Base-by-base conservation (phyloP, 2,797 vertebrate species). In the Sebastes iracundus region DNA sequence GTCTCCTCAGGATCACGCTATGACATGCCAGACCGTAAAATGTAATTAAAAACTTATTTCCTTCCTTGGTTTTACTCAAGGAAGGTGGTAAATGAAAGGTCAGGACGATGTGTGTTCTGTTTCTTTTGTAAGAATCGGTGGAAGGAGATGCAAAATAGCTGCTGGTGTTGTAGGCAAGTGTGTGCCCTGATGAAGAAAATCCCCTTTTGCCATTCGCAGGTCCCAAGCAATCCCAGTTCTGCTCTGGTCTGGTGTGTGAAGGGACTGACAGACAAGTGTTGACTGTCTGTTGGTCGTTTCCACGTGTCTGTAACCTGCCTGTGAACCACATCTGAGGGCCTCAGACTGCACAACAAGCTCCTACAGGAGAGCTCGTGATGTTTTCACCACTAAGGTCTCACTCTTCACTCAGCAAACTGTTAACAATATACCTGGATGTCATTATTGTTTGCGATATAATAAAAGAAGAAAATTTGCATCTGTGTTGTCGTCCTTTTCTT, bases 361-460 rank as follows among this genome's bases (percentile, higher is more conserved):
- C 82, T 75, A 81, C 84, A 79, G 88, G 90, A 94, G 91, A 94
- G 91, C 92, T 95, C 42, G 81, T 93, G 87, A 93, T 95, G 89
- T 95, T 94, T 92, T 94, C 68, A 42, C 92, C 89, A 92, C 94
- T 94, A 93, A 87, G 92, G 90, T 96, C 86, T 95, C 93, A 94
- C 93, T 94, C 90, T 93, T 95, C 94, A 95, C 94, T 94, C 94
- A 88, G 94, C 90, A 95, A 95, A 95, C 94, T 95, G 94, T 96
- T 95, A 96, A 96, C 95, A 95, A 94, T 96, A 95, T 96, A 95
- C 95, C 94, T 96, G 95, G 94, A 96, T 96, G 96, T 96, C 94
- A 96, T 96, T 92, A 93, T 93, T 96, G 95, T 96, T 96, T 96
- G 95, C 95, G 79, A 96, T 95, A 96, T 94, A 96, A 96, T 96